Conservation (phyloP, 2,113 vertebrate genomes). For the Opisthocomus hoazin region DNA sequence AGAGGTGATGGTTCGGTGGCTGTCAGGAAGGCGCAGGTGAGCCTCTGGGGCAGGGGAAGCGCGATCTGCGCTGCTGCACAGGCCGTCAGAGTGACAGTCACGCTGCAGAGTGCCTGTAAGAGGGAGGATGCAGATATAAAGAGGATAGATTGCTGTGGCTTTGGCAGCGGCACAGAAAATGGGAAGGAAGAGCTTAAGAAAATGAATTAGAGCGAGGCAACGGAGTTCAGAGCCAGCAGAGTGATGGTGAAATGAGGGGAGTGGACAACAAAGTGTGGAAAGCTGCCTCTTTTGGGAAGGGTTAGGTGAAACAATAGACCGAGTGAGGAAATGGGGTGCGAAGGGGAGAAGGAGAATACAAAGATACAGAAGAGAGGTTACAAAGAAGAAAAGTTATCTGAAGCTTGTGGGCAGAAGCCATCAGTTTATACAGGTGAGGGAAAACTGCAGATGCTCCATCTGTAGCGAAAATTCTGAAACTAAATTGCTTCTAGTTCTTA, state of each 20-base stretch:
- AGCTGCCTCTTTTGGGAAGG: background rate
- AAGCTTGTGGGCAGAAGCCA: background rate
- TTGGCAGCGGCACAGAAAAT: background rate
- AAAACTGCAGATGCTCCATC: background rate
- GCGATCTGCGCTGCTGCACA: background rate
- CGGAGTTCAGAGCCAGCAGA: background rate
- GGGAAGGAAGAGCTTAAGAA: conserved; percentile 14
- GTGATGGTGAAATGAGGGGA: background rate
- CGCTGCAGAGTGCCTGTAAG: background rate
- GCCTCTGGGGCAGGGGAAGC: background rate
- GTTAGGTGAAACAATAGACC: background rate
- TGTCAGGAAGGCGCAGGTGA: background rate
- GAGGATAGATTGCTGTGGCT: background rate
- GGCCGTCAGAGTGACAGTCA: background rate
- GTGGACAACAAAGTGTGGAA: background rate
- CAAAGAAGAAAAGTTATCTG: background rate
- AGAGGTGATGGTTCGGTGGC: background rate
- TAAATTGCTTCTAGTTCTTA: background rate
- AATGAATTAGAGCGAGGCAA: background rate
- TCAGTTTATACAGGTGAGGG: background rate
- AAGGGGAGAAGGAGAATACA: background rate
- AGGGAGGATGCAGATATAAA: background rate
- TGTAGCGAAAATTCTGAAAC: background rate
- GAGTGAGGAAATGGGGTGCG: background rate
- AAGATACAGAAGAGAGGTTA: background rate